A percentile compares a stretch with the other conserved stretches of the same genome.
Conservation (phyloP, 2,888 invertebrate species). For the Bibio marci region DNA sequence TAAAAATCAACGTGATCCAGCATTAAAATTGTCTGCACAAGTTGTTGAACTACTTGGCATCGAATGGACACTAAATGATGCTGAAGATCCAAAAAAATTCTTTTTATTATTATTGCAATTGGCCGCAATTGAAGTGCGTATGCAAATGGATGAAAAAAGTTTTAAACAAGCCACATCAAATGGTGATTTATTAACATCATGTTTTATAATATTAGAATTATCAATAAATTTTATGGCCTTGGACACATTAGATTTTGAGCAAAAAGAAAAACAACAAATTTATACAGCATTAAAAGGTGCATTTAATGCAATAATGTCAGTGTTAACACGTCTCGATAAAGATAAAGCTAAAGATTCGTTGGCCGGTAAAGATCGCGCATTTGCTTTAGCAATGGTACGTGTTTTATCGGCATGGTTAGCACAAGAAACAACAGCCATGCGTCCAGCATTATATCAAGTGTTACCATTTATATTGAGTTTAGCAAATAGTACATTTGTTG, state of each 20-base stretch:
- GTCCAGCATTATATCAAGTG: slow-evolving; percentile 62
- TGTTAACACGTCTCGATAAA: slow-evolving; percentile 53
- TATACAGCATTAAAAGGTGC: slow-evolving; percentile 82
- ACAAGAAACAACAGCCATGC: slow-evolving; percentile 78
- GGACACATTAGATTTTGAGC: slow-evolving; percentile 68
- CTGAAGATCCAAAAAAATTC: slow-evolving; percentile 59
- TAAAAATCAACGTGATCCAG: slow-evolving; percentile 76
- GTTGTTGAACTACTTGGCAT: slow-evolving; percentile 67
- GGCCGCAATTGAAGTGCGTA: slow-evolving; percentile 81
- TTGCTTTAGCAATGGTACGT: slow-evolving; percentile 70
- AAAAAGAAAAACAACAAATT: slow-evolving; percentile 78
- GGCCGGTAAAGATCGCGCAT: slow-evolving; percentile 52
- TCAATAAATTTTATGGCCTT: slow-evolving; percentile 64
- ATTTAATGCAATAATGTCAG: slow-evolving; percentile 61
- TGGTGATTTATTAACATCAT: slow-evolving; percentile 62
- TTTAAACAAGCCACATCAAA: slow-evolving; percentile 61
- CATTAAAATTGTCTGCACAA: slow-evolving; percentile 64
- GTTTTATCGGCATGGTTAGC: slow-evolving; percentile 80
- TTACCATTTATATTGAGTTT: slow-evolving; percentile 66
- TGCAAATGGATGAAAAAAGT: slow-evolving; percentile 79
- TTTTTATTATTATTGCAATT: slow-evolving; percentile 73
- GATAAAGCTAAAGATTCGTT: slow-evolving; percentile 55
- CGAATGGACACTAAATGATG: slow-evolving; percentile 68
- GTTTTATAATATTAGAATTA: slow-evolving; percentile 65
- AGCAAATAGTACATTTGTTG: slow-evolving; percentile 68